These are phyloP conservation scores for Coracopsis vasa DNA, from an alignment of 2,113 vertebrate genomes.

Conservation along the genomic window DNA sequence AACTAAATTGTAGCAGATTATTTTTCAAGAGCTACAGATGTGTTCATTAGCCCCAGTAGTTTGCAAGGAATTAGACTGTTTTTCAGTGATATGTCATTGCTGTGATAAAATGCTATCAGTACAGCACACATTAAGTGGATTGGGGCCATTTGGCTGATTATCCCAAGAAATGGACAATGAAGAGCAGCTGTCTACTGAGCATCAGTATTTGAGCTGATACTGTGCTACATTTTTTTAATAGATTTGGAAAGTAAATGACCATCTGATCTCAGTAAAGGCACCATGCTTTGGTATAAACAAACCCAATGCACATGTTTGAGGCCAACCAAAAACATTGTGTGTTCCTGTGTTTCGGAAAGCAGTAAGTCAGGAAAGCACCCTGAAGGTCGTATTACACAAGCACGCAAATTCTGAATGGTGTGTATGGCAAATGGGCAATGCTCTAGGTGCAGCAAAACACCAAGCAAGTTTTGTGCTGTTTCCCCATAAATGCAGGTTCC, in stretches of 20 bases:
- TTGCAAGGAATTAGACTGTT: not conserved
- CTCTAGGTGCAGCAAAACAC: not conserved
- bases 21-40: not conserved
- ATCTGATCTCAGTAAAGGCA: not conserved
- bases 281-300: not conserved
- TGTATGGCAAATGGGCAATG: accelerated
- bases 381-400: not conserved
- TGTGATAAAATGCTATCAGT: not conserved
- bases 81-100: not conserved
- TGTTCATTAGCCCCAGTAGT: not conserved
- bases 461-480: not conserved
- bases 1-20: not conserved
- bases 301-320: not conserved
- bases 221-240: not conserved
- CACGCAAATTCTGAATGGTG: not conserved
- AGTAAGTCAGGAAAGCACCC: not conserved
- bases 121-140: not conserved
- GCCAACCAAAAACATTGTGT: not conserved
- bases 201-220: not conserved
- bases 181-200: not conserved
- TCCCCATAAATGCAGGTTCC: not conserved
- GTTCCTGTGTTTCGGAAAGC: not conserved
- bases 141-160: not conserved
- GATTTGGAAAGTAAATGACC: not conserved
- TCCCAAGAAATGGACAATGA: not conserved